phyloP scores from a whole-genome alignment of 2,888 invertebrate species.

The Periphyllus acericola region DNA sequence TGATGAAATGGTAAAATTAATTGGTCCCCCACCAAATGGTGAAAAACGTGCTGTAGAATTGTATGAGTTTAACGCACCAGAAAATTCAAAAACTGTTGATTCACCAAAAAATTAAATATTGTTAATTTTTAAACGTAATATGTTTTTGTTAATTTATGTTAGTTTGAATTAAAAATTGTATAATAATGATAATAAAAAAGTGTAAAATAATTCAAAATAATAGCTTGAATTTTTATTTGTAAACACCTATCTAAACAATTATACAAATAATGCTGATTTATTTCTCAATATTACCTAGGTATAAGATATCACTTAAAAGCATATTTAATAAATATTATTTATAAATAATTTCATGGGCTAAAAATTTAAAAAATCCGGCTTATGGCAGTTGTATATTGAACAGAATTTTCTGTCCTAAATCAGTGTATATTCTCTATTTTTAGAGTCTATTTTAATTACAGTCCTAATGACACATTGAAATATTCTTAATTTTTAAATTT shows the following conservation, averaged over 20 bases:
- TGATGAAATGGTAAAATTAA: constrained; percentile 85
- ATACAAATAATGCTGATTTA: too few relatives aligned
- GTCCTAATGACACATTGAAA: too few relatives aligned
- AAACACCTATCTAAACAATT: neutral
- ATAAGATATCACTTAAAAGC: too few relatives aligned
- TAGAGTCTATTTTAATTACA: too few relatives aligned
- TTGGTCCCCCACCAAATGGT: constrained; percentile 88
- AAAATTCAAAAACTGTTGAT: constrained; percentile 45
- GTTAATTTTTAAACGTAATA: neutral
- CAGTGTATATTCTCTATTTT: too few relatives aligned
- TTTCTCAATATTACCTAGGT: too few relatives aligned
- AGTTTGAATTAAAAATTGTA: neutral
- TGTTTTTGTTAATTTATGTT: constrained; percentile 1
- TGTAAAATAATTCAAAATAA: neutral
- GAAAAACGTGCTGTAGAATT: constrained; percentile 80
- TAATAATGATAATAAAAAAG: neutral
- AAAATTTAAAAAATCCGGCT: too few relatives aligned
- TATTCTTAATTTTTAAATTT: too few relatives aligned
- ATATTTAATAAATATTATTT: too few relatives aligned
- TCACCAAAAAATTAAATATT: constrained; percentile 2
- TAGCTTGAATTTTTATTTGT: neutral
- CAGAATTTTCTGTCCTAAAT: too few relatives aligned
- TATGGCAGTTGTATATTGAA: too few relatives aligned
- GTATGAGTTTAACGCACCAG: constrained; percentile 76
- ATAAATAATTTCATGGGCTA: too few relatives aligned